phyloP scores from a whole-genome alignment of 2,113 vertebrate genomes.

The Xenus cinereus region DNA sequence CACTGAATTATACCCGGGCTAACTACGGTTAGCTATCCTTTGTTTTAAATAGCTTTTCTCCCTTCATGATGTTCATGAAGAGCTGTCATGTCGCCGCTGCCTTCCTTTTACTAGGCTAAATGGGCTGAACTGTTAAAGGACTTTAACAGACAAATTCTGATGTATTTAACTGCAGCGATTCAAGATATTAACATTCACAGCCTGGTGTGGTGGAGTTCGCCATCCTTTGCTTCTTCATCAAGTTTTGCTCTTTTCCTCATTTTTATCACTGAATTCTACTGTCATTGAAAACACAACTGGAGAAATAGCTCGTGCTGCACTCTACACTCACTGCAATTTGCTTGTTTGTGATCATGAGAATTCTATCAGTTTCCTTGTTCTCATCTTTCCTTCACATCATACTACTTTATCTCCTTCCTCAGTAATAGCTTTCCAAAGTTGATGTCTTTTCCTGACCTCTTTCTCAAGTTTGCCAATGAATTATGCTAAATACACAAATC shows the following conservation, averaged over 20 bases:
- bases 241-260: background rate
- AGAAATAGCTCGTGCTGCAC: background rate
- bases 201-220: background rate
- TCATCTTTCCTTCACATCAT: background rate
- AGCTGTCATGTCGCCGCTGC: accelerated
- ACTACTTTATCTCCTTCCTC: background rate
- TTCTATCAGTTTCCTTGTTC: background rate
- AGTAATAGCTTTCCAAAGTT: background rate
- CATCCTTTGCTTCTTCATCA: background rate
- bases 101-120: background rate
- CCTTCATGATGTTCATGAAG: background rate
- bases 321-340: background rate
- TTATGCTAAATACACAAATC: background rate
- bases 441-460: background rate
- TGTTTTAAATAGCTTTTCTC: background rate
- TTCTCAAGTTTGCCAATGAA: background rate
- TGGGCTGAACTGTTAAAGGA: background rate
- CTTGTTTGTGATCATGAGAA: background rate
- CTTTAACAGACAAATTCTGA: background rate
- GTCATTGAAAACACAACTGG: background rate
- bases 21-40: background rate
- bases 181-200: background rate
- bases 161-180: background rate
- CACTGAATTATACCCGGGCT: background rate
- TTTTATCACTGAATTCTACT: background rate